Base-by-base conservation (phyloP, 2,113 vertebrate species). In the Hystrix cristata region DNA sequence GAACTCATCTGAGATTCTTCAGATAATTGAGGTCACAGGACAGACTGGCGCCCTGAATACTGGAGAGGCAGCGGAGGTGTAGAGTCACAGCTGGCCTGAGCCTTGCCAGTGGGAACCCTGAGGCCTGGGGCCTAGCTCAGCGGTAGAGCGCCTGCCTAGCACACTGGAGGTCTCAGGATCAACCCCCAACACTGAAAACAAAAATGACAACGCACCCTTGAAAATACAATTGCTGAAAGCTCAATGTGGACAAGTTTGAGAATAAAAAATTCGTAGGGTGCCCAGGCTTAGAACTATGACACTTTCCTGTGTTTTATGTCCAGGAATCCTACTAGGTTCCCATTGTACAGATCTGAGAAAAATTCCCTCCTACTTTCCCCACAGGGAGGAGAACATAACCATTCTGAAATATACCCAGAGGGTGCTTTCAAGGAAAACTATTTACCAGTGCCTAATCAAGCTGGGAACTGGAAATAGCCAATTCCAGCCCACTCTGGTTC, bases 281-380 rank as follows among this genome's bases (percentile, higher is more conserved):
- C 71, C 38, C 29, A 82, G 2, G 67, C 51, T 84, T 79, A 53
- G 11, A 71, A 4, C 29, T 8, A 48, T 7, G 38, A 67, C n/a
- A 34, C n/a, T 55, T 69, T 38, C 67, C 60, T 48, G 11, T 69
- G 13, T 55, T 93, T 67, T 89, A 51, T 57, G 38, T 92, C n/a
- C 60, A 78, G 38, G 65, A 82, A 19, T 6, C n/a, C 74, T 60
- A 69, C 55, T 80, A 65, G 11, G 19, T 76, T 81, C 72, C 72
- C 55, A 90, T 46, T 64, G 19, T 87, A 74, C 80, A 87, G 51
- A 72, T 71, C 46, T 53, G 87, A 83, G 57, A 90, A 86, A 87
- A 92, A 87, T 59, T 27, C 59, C 69, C 19, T 87, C 34, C 38
- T 81, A 29, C 87, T 85, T 90, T 53, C 59, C 67, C 83, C 48